Evolutionary conservation across 2,113 vertebrate genomes (phyloP).

Genomic region (Oryzias woworae): DNA sequence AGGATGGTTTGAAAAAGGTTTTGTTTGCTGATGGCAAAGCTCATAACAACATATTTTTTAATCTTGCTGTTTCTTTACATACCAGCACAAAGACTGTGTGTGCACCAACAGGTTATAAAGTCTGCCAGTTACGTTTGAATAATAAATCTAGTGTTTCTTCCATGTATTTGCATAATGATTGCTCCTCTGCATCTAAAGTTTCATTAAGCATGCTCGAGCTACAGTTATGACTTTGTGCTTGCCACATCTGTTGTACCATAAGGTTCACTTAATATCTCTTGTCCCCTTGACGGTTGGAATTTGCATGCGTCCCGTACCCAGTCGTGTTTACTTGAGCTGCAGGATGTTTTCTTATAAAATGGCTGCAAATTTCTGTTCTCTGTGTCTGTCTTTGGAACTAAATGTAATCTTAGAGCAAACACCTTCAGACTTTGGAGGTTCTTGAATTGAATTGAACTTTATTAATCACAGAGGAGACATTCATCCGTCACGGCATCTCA

Average conservation of each 20-base stretch:
- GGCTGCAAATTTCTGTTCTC: too few relatives aligned
- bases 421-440: not conserved
- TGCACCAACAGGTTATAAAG: not conserved
- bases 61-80: too few relatives aligned
- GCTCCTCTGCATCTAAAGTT: constrained; percentile 27
- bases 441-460: not conserved
- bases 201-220: constrained; percentile 40
- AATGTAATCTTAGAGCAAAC: too few relatives aligned
- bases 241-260: constrained; percentile 47
- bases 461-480: too few relatives aligned
- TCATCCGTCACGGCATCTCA: too few relatives aligned
- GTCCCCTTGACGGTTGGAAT: constrained; percentile 39
- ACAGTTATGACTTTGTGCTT: constrained; percentile 29
- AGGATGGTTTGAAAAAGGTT: too few relatives aligned
- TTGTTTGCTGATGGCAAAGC: too few relatives aligned
- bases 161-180: constrained; percentile 39
- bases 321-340: constrained; percentile 35
- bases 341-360: constrained; percentile 30
- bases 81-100: not conserved
- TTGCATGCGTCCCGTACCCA: constrained; percentile 37
- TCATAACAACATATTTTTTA: too few relatives aligned
- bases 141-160: constrained; percentile 10
- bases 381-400: too few relatives aligned
- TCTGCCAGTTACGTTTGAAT: not conserved
- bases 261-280: constrained; percentile 25